phyloP scores from a whole-genome alignment of 2,113 vertebrate species.

The Malurus melanocephalus region DNA sequence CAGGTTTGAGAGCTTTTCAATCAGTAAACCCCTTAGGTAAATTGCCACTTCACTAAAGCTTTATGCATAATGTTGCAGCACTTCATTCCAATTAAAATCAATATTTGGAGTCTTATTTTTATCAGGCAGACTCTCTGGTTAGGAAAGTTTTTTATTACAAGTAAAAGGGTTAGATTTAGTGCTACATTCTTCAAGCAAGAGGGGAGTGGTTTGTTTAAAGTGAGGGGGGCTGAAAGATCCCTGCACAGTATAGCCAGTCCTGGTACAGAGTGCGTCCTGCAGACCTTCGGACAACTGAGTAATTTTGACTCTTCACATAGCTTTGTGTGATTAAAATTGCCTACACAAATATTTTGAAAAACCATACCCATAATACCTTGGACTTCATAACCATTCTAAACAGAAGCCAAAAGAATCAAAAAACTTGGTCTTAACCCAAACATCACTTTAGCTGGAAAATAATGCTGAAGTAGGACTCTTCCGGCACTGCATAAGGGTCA shows the following conservation, averaged over 20 bases:
- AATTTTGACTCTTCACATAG: not conserved
- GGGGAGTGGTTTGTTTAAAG: conserved; percentile 6
- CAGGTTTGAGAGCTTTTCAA: conserved; percentile 82
- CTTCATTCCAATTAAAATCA: conserved; percentile 91
- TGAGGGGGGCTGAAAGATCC: not conserved
- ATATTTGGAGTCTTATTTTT: conserved; percentile 79
- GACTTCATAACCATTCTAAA: not conserved
- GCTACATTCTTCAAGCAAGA: not conserved
- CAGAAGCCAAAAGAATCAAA: not conserved
- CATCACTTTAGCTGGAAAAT: not conserved
- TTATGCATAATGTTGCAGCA: conserved; percentile 85
- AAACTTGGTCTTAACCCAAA: not conserved
- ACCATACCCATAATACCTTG: not conserved
- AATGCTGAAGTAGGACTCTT: not conserved
- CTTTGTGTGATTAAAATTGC: not conserved
- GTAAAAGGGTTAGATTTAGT: conserved; percentile 50
- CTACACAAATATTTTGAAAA: not conserved
- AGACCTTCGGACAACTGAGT: not conserved
- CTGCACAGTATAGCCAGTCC: not conserved
- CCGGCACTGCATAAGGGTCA: not conserved
- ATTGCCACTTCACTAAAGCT: conserved; percentile 86
- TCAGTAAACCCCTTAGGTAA: conserved; percentile 82
- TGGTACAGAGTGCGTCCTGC: not conserved
- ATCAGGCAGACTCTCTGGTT: conserved; percentile 50
- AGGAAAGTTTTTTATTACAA: conserved; percentile 65